A percentile compares a stretch with the other conserved stretches of the same genome.
Conservation (phyloP, 2,113 vertebrate species). For the Nannospalax galili region DNA sequence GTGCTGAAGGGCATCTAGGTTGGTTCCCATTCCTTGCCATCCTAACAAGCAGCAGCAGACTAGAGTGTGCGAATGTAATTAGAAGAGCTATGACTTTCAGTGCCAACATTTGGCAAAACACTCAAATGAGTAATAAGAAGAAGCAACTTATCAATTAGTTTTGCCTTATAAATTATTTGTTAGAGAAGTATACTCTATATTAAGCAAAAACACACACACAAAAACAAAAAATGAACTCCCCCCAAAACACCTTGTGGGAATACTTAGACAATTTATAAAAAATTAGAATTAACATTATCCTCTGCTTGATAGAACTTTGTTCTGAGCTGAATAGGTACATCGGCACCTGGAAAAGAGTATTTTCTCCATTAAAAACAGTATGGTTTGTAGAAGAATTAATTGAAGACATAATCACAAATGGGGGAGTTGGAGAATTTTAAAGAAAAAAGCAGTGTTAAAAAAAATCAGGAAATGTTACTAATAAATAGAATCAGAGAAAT, state of each 20-base stretch:
- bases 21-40: neutral
- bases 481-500: neutral
- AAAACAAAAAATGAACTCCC: neutral
- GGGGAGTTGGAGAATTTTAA: neutral
- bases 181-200: neutral
- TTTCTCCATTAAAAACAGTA: slow-evolving; percentile 12
- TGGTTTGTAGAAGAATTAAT: neutral
- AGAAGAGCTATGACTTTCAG: neutral
- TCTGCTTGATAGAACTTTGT: neutral
- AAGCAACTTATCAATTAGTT: neutral
- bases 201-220: neutral
- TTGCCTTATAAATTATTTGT: slow-evolving; percentile 36
- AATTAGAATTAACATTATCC: neutral
- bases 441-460: neutral
- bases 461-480: neutral
- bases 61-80: neutral
- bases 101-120: neutral
- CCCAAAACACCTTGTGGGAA: neutral
- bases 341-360: neutral
- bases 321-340: neutral
- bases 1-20: neutral
- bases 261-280: neutral
- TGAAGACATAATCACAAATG: slow-evolving; percentile 23
- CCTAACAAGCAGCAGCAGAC: neutral
- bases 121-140: neutral